These are phyloP conservation scores for Gymnodraco acuticeps DNA, from an alignment of 2,797 vertebrate genomes.

Conservation along the genomic window DNA sequence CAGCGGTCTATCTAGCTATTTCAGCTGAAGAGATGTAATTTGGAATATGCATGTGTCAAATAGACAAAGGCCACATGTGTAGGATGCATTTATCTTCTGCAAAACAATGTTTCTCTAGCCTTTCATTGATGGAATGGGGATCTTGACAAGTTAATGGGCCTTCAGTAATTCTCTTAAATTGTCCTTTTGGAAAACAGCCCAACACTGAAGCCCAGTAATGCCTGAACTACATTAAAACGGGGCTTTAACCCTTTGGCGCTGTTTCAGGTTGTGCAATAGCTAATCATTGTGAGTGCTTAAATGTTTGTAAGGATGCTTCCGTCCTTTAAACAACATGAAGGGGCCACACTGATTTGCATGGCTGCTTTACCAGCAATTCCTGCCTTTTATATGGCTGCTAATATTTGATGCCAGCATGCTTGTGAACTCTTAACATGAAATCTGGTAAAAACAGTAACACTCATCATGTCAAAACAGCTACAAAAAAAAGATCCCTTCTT, in stretches of 20 bases:
- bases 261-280: slow-evolving; percentile 81
- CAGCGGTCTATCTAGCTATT: slow-evolving; percentile 27
- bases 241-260: slow-evolving; percentile 81
- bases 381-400: slow-evolving; percentile 1
- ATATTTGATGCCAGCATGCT: background rate
- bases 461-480: slow-evolving; percentile 12
- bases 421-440: slow-evolving; percentile 8
- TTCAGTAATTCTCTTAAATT: slow-evolving; percentile 85
- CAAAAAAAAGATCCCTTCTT: background rate
- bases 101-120: slow-evolving; percentile 71
- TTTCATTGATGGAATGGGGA: slow-evolving; percentile 70
- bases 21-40: slow-evolving; percentile 38
- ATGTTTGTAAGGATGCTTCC: slow-evolving; percentile 70
- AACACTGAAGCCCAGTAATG: slow-evolving; percentile 75
- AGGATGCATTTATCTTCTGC: slow-evolving; percentile 57
- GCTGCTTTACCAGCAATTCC: slow-evolving; percentile 28
- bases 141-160: slow-evolving; percentile 84
- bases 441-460: slow-evolving; percentile 13
- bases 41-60: slow-evolving; percentile 46
- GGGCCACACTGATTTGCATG: slow-evolving; percentile 29
- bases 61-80: slow-evolving; percentile 47
- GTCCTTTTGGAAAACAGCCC: slow-evolving; percentile 83
- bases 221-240: slow-evolving; percentile 81
- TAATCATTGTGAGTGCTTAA: slow-evolving; percentile 85
- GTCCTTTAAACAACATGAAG: slow-evolving; percentile 67